Evolutionary conservation across 2,113 vertebrate genomes (phyloP), one percentile per base, ranked within the genome.

Genomic region (Donacobius atricapilla): DNA sequence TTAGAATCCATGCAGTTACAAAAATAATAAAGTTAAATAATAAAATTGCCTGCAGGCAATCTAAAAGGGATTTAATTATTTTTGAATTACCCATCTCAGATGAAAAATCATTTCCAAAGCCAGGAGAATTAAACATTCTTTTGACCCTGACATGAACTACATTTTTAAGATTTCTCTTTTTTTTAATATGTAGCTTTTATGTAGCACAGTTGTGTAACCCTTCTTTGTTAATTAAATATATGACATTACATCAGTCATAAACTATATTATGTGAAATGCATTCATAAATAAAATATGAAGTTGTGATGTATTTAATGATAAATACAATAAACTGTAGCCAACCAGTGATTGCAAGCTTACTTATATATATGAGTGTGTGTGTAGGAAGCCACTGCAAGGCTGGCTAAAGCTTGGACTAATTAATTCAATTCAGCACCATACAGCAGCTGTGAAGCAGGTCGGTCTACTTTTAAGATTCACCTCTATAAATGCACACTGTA

Each of bases 21-120:
- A 93, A 94, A 91, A 95, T 77, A 94, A 95, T 89, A 91, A 85
- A 77, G 71, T 96, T 95, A 96, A 94, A 94, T 92, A 95, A 92
- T 94, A 94, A 95, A 93, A 70, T 83, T 95, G 37, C 65, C 87
- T 48, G 39, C 42, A 83, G 90, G 84, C 78, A 93, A 88, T 81
- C 17, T 90, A 83, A 85, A 93, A 83, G 15, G 35, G 64, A 83
- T 96, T 91, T 94, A 96, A 96, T 95, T 96, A 88, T 95, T 90
- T 95, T 72, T 88, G 12, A 86, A 95, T 90, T 92, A 92, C 19
- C 39, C 60, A 63, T 78, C 79, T 77, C 78, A 71, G 54, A 83
- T 86, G 44, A 96, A 95, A 90, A 96, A 93, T 81, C 0, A 35
- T 64, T 93, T 83, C 31, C 35, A 68, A 76, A 88, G 91, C 12